phyloP scores from a whole-genome alignment of 2,797 vertebrate species.

The Sphaeramia orbicularis region DNA sequence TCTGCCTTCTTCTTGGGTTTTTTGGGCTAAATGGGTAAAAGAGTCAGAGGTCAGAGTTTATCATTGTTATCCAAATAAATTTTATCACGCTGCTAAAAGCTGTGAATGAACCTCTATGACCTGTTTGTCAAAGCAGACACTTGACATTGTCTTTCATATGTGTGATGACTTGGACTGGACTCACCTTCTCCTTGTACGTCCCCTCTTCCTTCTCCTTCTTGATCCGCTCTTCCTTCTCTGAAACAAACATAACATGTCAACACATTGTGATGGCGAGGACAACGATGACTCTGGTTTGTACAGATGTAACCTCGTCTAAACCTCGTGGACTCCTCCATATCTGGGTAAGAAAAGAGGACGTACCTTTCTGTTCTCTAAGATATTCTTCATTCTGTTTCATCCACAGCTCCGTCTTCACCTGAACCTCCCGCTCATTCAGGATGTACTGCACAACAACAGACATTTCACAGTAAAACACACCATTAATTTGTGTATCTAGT shows the following conservation, averaged over 20 bases:
- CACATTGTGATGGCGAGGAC: background rate
- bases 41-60: conserved; percentile 1
- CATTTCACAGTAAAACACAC: background rate
- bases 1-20: conserved; percentile 91
- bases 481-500: too few species aligned
- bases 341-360: too few species aligned
- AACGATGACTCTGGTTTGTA: background rate
- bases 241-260: too few species aligned
- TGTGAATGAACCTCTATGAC: too few species aligned
- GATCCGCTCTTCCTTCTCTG: conserved; percentile 96
- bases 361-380: conserved; percentile 94
- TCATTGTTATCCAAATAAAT: too few species aligned
- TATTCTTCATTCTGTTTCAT: conserved; percentile 97
- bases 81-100: too few species aligned
- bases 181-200: conserved; percentile 96
- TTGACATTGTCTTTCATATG: too few species aligned
- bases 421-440: conserved; percentile 91
- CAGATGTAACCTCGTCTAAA: too few species aligned
- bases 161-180: conserved; percentile 3
- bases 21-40: conserved; percentile 84
- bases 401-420: conserved; percentile 96
- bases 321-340: too few species aligned
- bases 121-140: too few species aligned
- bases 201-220: conserved; percentile 96
- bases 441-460: conserved; percentile 88